A percentile compares a stretch with the other conserved stretches of the same genome.
Conservation (phyloP, 2,797 vertebrate species). For the Molothrus aeneus region DNA sequence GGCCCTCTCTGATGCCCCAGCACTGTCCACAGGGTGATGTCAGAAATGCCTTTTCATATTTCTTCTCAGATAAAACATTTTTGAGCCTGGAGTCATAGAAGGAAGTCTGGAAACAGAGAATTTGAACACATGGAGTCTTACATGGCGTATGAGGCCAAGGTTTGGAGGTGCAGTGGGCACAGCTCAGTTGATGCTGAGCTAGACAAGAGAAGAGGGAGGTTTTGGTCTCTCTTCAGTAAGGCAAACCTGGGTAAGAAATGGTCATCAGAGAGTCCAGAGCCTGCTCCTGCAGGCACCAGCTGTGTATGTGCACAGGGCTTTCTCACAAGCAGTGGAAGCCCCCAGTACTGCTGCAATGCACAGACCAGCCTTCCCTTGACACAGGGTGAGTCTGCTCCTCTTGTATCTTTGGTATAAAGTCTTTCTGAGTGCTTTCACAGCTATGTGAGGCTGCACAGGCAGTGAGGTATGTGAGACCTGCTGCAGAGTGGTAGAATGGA, state of each 20-base stretch:
- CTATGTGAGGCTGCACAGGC: background rate
- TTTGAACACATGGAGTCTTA: background rate
- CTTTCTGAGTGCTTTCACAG: background rate
- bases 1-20: background rate
- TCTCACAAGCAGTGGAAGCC: background rate
- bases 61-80: background rate
- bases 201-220: background rate
- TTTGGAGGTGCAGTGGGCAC: background rate
- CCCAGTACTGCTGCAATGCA: background rate
- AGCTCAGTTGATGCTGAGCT: background rate
- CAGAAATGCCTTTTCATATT: background rate
- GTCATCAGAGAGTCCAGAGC: background rate
- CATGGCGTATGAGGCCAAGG: background rate
- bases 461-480: background rate
- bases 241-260: background rate
- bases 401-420: background rate
- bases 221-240: background rate
- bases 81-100: background rate
- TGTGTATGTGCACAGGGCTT: background rate
- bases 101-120: background rate
- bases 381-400: fast-evolving
- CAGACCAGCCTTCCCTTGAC: background rate
- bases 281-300: background rate
- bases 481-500: background rate
- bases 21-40: no score